Conservation (phyloP, 2,797 vertebrate genomes). For the Eremophila alpestris region DNA sequence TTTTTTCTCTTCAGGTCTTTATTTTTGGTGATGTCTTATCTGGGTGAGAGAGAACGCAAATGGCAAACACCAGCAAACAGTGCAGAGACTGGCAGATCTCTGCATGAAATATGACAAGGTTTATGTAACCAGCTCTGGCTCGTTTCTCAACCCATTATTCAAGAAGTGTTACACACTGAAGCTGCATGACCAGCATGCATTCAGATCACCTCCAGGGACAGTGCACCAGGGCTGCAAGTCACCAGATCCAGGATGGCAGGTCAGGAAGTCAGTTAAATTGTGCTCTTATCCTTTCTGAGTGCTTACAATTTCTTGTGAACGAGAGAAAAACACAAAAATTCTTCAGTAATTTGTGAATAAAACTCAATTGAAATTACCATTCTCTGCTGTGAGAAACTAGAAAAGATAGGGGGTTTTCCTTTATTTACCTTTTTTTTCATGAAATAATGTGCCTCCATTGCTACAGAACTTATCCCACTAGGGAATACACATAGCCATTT, state of each 20-base stretch:
- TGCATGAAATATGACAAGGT: not conserved
- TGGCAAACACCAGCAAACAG: not conserved
- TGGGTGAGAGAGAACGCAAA: not conserved
- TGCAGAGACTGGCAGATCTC: not conserved
- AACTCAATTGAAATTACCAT: not conserved
- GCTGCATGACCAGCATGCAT: not conserved
- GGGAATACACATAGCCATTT: not conserved
- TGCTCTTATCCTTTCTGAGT: not conserved
- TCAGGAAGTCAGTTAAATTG: not conserved
- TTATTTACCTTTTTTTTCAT: not conserved
- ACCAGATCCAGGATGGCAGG: not conserved
- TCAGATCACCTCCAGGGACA: not conserved
- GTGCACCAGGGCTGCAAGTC: not conserved
- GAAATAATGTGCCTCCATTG: accelerated
- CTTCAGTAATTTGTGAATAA: not conserved
- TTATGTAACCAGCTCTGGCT: not conserved
- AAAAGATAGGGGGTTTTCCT: not conserved
- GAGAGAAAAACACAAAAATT: not conserved
- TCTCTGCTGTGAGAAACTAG: not conserved
- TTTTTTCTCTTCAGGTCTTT: not conserved
- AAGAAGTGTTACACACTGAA: not conserved
- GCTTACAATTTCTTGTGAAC: not conserved
- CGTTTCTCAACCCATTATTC: not conserved
- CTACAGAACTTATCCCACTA: not conserved
- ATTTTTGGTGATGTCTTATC: not conserved